phyloP scores from a whole-genome alignment of 2,888 invertebrate genomes.

The Tenthredo scrophulariae region DNA sequence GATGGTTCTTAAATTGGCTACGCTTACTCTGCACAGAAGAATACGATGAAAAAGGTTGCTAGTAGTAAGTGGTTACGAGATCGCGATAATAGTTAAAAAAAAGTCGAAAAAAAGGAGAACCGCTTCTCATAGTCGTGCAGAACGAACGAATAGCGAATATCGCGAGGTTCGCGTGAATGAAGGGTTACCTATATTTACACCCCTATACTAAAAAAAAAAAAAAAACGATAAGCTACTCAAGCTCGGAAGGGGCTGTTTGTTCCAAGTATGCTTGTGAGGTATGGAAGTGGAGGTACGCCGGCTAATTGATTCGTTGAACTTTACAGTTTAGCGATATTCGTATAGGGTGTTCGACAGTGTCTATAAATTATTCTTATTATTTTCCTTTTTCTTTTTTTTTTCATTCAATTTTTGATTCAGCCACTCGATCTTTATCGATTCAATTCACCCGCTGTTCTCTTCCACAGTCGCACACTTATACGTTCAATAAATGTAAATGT shows the following conservation, averaged over 20 bases:
- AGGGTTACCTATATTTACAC: not conserved
- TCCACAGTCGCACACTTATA: not conserved
- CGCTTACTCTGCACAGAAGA: not conserved
- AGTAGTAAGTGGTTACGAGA: slow-evolving; percentile 23
- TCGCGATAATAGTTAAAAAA: slow-evolving; percentile 17
- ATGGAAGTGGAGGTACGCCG: not conserved
- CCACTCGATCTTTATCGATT: not conserved
- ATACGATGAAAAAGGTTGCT: not conserved
- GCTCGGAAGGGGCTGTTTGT: not conserved
- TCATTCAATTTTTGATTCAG: not conserved
- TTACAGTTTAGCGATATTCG: not conserved
- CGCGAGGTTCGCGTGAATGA: slow-evolving; percentile 33
- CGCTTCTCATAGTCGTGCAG: slow-evolving; percentile 6
- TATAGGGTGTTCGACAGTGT: not conserved
- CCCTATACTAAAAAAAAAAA: slow-evolving; percentile 11
- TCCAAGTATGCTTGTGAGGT: slow-evolving; percentile 23
- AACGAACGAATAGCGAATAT: slow-evolving; percentile 18
- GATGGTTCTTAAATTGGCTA: slow-evolving; percentile 29
- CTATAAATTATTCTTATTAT: no score
- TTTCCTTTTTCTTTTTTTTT: no score
- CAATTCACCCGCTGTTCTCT: not conserved
- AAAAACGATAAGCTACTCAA: slow-evolving; percentile 18
- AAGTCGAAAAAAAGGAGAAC: not conserved
- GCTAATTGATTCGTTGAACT: slow-evolving; percentile 39
- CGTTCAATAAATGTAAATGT: not conserved